Conservation (phyloP, 2,888 invertebrate genomes). For the Monochamus alternatus region DNA sequence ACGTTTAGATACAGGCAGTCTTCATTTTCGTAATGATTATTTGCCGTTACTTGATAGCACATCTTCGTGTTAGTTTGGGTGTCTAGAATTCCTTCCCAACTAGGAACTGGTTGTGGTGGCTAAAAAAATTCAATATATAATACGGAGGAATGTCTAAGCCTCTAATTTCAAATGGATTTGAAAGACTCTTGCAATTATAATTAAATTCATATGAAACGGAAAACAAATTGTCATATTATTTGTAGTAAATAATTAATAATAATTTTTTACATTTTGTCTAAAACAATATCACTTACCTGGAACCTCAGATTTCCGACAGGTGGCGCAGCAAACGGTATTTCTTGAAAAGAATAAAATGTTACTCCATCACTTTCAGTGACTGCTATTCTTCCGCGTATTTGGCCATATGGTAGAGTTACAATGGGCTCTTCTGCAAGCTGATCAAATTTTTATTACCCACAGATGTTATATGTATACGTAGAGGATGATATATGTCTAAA, state of each 20-base stretch:
- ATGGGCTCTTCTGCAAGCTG: slow-evolving; percentile 38
- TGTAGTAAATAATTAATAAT: too few species aligned
- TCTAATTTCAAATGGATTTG: too few species aligned
- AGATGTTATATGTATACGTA: neutral
- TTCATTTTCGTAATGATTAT: slow-evolving; percentile 41
- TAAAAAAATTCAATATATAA: slow-evolving; percentile 6
- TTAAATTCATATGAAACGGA: too few species aligned
- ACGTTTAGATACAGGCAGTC: slow-evolving; percentile 51
- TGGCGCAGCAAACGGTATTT: slow-evolving; percentile 58
- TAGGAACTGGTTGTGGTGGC: slow-evolving; percentile 36
- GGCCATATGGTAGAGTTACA: slow-evolving; percentile 47
- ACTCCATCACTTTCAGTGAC: slow-evolving; percentile 27
- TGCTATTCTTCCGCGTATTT: slow-evolving; percentile 46
- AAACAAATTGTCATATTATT: too few species aligned
- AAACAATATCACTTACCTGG: slow-evolving; percentile 46
- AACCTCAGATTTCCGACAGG: slow-evolving; percentile 58
- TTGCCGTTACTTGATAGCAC: slow-evolving; percentile 39
- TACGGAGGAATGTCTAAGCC: too few species aligned
- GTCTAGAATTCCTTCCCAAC: slow-evolving; percentile 39
- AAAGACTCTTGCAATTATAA: too few species aligned
- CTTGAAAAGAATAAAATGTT: slow-evolving; percentile 53
- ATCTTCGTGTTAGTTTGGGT: slow-evolving; percentile 38
- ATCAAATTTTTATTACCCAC: slow-evolving; percentile 3
- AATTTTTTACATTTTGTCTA: too few species aligned
- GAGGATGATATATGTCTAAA: neutral